These are phyloP conservation scores for Gymnosoma rotundatum DNA, from an alignment of 2,888 invertebrate genomes.

Conservation along the genomic window DNA sequence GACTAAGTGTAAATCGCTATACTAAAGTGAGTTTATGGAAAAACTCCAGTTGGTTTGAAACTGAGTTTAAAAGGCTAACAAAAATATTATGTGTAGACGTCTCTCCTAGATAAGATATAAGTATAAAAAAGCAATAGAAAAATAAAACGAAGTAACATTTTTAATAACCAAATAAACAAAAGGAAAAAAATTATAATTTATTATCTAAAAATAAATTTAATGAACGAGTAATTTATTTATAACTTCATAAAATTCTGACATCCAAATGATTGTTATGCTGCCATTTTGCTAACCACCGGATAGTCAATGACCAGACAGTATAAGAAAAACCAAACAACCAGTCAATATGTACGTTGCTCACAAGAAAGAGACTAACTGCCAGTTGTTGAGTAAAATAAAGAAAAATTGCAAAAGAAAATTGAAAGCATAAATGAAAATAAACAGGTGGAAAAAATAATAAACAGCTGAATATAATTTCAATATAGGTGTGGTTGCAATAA, in stretches of 20 bases:
- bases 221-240: neutral
- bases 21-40: no score
- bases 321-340: slow-evolving; percentile 1
- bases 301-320: slow-evolving; percentile 56
- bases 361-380: slow-evolving; percentile 37
- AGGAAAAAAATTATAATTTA: neutral
- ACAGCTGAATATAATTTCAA: slow-evolving; percentile 40
- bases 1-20: no score
- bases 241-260: neutral
- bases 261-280: neutral
- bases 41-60: no score
- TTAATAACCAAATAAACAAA: no score
- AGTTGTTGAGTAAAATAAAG: slow-evolving; percentile 19
- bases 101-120: no score
- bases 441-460: slow-evolving; percentile 14
- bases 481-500: slow-evolving; percentile 61
- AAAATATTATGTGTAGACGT: no score
- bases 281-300: neutral
- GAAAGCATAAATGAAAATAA: slow-evolving; percentile 16
- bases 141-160: no score
- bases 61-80: no score
- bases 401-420: slow-evolving; percentile 50
- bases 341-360: slow-evolving; percentile 29
- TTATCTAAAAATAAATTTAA: no score
- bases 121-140: no score